Evolutionary conservation across 2,113 vertebrate genomes (phyloP), one percentile per base, ranked within the genome.

Genomic region (Heloderma charlesbogerti): DNA sequence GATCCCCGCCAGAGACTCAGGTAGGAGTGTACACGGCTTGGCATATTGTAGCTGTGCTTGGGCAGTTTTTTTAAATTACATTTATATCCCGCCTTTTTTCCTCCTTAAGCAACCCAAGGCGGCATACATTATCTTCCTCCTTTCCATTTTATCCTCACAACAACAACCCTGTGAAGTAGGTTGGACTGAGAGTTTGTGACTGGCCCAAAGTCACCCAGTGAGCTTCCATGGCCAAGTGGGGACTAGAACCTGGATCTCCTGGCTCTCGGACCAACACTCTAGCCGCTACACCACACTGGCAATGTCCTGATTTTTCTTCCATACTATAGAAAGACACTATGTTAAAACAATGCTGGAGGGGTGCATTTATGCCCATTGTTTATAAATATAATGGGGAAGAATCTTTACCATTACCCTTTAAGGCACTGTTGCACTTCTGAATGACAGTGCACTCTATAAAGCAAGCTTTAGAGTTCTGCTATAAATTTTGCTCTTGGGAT

Each of bases 1-100:
- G 98, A 98, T 2, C 96, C 97, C 3, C 98, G 98, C 18, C 98
- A 98, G 34, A 97, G 99, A 78, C 97, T 99, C 90, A 98, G 98
- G 99, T 99, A 95, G 83, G 97, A 71, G 22, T 29, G 34, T 75
- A 43, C 22, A 22, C 3, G 43, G 34, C 25, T 79, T 54, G 60
- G 3, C 43, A n/a, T 54, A 7, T 83, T 74, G 48, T 29, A 83
- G n/a, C 34, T 4, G 67, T 51, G 67, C 27, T 89, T 34, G 27
- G 74, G 51, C 18, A 45, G n/a, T n/a, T n/a, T n/a, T n/a, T n/a
- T n/a, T n/a, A n/a, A n/a, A n/a, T n/a, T n/a, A n/a, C n/a, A n/a
- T n/a, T n/a, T n/a, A n/a, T n/a, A n/a, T n/a, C n/a, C n/a, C n/a
- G n/a, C n/a, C n/a, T n/a, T n/a, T n/a, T n/a, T n/a, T n/a, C n/a